Conservation (phyloP, 2,888 invertebrate species). For the Syrphus vitripennis region DNA sequence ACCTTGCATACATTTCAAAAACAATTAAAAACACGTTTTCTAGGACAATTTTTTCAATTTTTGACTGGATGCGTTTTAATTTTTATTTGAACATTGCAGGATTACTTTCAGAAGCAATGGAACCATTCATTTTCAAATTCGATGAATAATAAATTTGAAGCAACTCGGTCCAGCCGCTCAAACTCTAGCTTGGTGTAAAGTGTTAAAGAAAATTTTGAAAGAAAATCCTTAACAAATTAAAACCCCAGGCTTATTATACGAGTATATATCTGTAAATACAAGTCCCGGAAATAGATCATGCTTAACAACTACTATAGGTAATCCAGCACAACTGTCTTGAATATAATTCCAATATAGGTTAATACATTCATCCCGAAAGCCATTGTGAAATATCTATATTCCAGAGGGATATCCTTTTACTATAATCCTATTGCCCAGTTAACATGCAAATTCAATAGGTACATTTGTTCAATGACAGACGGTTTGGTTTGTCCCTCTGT, state of each 20-base stretch:
- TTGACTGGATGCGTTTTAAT: no score
- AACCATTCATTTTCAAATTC: no score
- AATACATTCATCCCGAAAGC: not conserved
- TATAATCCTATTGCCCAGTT: slow-evolving; percentile 58
- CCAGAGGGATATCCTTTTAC: slow-evolving; percentile 8
- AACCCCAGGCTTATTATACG: no score
- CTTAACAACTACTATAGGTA: not conserved
- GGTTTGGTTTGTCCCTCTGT: not conserved
- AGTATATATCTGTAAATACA: no score
- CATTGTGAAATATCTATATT: slow-evolving; percentile 7
- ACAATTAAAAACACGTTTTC: no score
- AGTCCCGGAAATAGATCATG: no score
- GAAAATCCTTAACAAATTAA: not conserved
- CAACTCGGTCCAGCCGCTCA: no score
- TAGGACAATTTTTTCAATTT: no score
- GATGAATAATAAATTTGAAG: no score
- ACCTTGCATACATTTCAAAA: no score
- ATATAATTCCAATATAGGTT: not conserved
- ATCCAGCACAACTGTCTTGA: not conserved
- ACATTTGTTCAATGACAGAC: slow-evolving; percentile 29
- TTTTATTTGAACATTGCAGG: no score
- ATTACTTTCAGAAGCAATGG: slow-evolving; percentile 41
- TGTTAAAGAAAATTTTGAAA: not conserved
- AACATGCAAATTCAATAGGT: slow-evolving; percentile 56
- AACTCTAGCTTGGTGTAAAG: no score